Evolutionary conservation across 1,140 invertebrate species (phyloP).

Genomic region (Odontomachus brunneus): DNA sequence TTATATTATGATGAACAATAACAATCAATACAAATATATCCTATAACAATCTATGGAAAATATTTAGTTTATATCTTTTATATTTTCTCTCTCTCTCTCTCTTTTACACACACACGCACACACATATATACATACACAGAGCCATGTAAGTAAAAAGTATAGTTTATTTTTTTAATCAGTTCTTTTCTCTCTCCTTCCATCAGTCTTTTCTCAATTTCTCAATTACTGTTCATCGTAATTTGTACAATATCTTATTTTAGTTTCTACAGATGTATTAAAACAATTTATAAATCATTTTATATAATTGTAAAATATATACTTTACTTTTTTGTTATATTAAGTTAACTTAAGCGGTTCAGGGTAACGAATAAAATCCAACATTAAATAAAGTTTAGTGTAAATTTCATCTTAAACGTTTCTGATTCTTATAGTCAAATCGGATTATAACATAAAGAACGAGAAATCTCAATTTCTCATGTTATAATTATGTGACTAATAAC

Average conservation of each 20-base stretch:
- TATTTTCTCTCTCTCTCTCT: too few species aligned
- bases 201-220: too few species aligned
- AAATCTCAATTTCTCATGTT: neutral
- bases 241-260: neutral
- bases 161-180: neutral
- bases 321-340: neutral
- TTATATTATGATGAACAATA: slow-evolving; percentile 49
- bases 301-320: too few species aligned
- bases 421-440: neutral
- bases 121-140: too few species aligned
- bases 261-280: slow-evolving; percentile 15
- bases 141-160: slow-evolving; percentile 29
- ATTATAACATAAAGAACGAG: neutral
- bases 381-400: neutral
- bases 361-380: neutral
- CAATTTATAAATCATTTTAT: neutral
- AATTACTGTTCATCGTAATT: neutral
- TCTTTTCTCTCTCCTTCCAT: neutral
- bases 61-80: slow-evolving; percentile 41
- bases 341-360: neutral
- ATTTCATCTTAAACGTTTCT: slow-evolving; percentile 20
- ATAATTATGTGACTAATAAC: neutral
- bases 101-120: too few species aligned
- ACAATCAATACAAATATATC: slow-evolving; percentile 24
- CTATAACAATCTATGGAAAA: slow-evolving; percentile 44